Conservation (phyloP, 2,888 invertebrate species). For the Yponomeuta sedellus region DNA sequence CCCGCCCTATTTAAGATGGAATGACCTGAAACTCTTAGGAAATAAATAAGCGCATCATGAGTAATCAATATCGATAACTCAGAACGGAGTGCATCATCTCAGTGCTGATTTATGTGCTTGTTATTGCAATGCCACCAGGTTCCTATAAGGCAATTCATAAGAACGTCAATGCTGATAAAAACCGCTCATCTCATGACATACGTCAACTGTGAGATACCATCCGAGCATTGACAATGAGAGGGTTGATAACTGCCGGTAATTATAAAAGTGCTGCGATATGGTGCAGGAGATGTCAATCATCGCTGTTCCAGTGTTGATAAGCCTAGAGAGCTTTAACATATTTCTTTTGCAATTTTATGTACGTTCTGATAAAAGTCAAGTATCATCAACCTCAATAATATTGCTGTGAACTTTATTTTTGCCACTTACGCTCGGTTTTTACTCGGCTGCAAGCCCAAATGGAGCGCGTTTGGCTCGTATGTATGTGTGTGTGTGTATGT, state of each 20-base stretch:
- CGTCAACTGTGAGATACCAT: constrained; percentile 5
- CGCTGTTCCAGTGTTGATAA: neutral
- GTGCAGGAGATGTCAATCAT: constrained; percentile 24
- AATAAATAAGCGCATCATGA: too few species aligned
- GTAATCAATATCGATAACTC: neutral
- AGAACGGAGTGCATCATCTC: neutral
- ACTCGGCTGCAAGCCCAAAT: too few species aligned
- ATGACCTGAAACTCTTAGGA: too few species aligned
- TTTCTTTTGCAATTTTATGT: neutral
- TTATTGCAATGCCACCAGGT: neutral
- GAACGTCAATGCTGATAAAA: constrained; percentile 8
- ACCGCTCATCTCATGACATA: constrained; percentile 8
- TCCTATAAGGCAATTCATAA: neutral
- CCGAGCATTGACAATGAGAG: constrained; percentile 5
- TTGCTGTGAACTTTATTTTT: too few species aligned
- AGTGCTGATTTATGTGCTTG: neutral
- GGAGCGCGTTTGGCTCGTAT: too few species aligned
- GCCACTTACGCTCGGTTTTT: too few species aligned
- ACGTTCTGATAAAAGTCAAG: neutral
- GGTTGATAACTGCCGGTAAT: constrained; percentile 7
- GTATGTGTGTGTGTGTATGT: too few species aligned
- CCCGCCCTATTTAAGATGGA: too few species aligned
- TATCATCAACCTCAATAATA: too few species aligned
- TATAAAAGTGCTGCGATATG: constrained; percentile 24
- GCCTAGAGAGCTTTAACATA: neutral